phyloP scores from a whole-genome alignment of 2,113 vertebrate genomes.

The Coryphaenoides rupestris region DNA sequence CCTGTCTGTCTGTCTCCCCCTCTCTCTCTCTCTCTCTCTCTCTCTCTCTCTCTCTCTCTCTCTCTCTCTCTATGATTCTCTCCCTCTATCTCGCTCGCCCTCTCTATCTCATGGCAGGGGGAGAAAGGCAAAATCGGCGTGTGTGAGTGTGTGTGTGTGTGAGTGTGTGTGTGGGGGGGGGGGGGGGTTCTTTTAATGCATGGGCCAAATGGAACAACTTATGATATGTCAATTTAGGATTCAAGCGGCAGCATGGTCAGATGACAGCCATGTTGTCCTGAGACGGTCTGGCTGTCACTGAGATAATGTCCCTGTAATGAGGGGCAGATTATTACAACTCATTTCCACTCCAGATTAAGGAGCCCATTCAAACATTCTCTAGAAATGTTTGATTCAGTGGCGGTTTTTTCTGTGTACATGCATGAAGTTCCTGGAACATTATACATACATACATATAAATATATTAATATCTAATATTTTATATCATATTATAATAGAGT shows the following conservation, averaged over 20 bases:
- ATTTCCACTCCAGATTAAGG: not conserved
- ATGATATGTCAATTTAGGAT: slow-evolving; percentile 57
- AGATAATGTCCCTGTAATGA: not conserved
- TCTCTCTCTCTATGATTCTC: not conserved
- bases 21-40: slow-evolving; percentile 7
- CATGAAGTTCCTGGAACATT: too few relatives aligned
- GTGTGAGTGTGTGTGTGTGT: too few relatives aligned
- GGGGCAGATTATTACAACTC: slow-evolving; percentile 6
- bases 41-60: slow-evolving; percentile 12
- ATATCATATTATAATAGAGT: too few relatives aligned
- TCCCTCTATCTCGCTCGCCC: not conserved
- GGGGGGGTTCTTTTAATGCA: too few relatives aligned
- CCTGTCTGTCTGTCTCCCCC: slow-evolving; percentile 1
- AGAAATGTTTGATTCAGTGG: too few relatives aligned
- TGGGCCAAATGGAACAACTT: slow-evolving; percentile 34
- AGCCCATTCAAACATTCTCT: too few relatives aligned
- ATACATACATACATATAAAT: too few relatives aligned
- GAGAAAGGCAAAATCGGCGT: too few relatives aligned
- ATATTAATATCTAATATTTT: too few relatives aligned
- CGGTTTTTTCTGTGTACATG: too few relatives aligned
- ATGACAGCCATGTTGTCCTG: slow-evolving; percentile 9
- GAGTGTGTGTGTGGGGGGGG: too few relatives aligned
- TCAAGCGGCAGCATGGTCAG: slow-evolving; percentile 23
- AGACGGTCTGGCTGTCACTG: not conserved
- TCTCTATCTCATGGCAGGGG: not conserved